A percentile compares a stretch with the other conserved stretches of the same genome.
Evolutionary conservation across 2,888 invertebrate species (phyloP).

Genomic region (Eupelmus urozonus): DNA sequence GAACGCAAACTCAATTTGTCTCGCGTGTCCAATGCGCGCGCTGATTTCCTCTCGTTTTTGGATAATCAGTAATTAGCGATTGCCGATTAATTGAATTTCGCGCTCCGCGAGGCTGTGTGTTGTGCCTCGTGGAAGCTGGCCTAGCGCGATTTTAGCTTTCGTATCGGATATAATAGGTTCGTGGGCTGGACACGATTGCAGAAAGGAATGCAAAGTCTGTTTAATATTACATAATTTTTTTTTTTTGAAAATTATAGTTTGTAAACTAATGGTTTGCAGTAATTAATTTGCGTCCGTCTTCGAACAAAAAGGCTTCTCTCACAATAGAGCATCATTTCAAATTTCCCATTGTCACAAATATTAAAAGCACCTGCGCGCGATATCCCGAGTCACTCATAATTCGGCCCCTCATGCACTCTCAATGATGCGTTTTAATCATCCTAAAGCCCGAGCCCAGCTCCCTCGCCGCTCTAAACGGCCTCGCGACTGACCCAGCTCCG

Average conservation of each 20-base stretch:
- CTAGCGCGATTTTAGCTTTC: slow-evolving; percentile 41
- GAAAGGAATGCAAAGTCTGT: no score
- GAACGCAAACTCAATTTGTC: slow-evolving; percentile 35
- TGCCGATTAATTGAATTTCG: slow-evolving; percentile 39
- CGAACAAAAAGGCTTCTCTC: no score
- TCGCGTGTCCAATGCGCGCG: neutral
- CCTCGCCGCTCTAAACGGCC: neutral
- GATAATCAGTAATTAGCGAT: slow-evolving; percentile 51
- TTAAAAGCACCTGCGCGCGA: no score
- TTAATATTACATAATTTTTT: no score
- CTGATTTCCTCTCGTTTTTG: slow-evolving; percentile 38
- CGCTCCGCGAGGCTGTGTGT: neutral
- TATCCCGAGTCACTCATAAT: neutral
- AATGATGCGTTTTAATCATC: slow-evolving; percentile 51
- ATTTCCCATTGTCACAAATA: no score
- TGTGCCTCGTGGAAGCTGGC: neutral
- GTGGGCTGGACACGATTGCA: no score
- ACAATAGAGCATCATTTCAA: no score
- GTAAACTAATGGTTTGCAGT: no score
- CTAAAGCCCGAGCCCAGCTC: slow-evolving; percentile 14
- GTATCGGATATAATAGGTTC: slow-evolving; percentile 41
- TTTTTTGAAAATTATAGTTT: no score
- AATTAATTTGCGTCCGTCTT: no score
- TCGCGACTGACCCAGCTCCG: neutral
- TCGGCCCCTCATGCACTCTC: slow-evolving; percentile 4